These are phyloP conservation scores for Drosophila falleni DNA, from an alignment of 2,888 invertebrate species.

Conservation along the genomic window DNA sequence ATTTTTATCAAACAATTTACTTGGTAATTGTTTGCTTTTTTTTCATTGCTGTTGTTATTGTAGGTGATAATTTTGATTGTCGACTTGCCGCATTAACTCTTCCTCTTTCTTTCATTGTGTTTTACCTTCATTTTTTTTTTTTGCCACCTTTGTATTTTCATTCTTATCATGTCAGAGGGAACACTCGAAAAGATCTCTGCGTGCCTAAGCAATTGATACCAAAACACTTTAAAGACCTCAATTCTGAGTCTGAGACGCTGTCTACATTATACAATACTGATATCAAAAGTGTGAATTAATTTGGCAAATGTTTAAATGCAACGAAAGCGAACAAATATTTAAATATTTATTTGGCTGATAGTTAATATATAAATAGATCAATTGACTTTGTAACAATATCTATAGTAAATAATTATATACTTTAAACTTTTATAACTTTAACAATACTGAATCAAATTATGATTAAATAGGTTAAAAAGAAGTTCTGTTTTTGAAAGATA, in stretches of 20 bases:
- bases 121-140: neutral
- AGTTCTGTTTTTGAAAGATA: neutral
- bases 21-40: slow-evolving; percentile 35
- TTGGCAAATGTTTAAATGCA: slow-evolving; percentile 30
- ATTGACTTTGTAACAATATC: neutral
- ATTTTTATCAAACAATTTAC: slow-evolving; percentile 31
- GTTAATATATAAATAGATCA: neutral
- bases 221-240: neutral
- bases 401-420: neutral
- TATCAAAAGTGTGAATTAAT: slow-evolving; percentile 49
- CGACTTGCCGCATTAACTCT: slow-evolving; percentile 20
- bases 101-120: slow-evolving; percentile 3
- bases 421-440: neutral
- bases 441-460: neutral
- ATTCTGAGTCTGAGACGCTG: slow-evolving; percentile 2
- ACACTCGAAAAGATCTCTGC: slow-evolving; percentile 14
- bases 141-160: neutral
- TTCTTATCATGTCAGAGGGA: slow-evolving; percentile 15
- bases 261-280: neutral
- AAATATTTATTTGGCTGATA: slow-evolving; percentile 33
- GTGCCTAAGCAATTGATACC: slow-evolving; percentile 25
- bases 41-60: slow-evolving; percentile 4
- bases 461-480: no score
- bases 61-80: slow-evolving; percentile 16
- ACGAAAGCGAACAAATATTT: slow-evolving; percentile 38